These are phyloP conservation scores for Cryptomyrus ogoouensis DNA, from an alignment of 2,113 vertebrate genomes.

Conservation along the genomic window DNA sequence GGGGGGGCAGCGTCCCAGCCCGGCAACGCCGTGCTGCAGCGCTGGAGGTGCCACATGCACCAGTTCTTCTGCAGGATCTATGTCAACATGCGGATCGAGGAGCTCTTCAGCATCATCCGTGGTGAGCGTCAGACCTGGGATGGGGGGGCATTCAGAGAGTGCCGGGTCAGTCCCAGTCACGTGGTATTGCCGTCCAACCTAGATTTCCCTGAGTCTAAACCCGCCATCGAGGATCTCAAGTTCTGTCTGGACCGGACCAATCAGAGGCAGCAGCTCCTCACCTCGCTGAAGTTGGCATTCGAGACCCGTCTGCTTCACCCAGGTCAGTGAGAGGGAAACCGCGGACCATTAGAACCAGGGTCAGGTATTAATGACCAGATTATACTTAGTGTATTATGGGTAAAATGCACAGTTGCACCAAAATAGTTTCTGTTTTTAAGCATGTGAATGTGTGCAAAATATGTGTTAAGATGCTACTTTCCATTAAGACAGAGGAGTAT, in stretches of 20 bases:
- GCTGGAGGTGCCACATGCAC: slow-evolving; percentile 90
- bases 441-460: not conserved
- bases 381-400: not conserved
- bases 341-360: not conserved
- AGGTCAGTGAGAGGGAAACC: slow-evolving; percentile 52
- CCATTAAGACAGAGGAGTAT: not conserved
- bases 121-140: slow-evolving; percentile 51
- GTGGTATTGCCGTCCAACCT: not conserved
- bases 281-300: slow-evolving; percentile 81
- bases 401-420: not conserved
- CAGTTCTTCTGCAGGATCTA: slow-evolving; percentile 94
- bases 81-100: slow-evolving; percentile 89
- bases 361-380: not conserved
- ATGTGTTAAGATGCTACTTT: not conserved
- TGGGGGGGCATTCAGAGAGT: not conserved
- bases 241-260: slow-evolving; percentile 91
- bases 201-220: slow-evolving; percentile 96
- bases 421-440: not conserved
- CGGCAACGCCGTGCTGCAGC: slow-evolving; percentile 60
- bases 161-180: not conserved
- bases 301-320: slow-evolving; percentile 91
- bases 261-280: slow-evolving; percentile 87
- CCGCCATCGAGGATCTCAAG: slow-evolving; percentile 89
- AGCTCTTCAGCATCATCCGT: slow-evolving; percentile 95
- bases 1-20: slow-evolving; percentile 41